Base-by-base conservation (phyloP, 2,888 invertebrate species). In the Mantis religiosa region DNA sequence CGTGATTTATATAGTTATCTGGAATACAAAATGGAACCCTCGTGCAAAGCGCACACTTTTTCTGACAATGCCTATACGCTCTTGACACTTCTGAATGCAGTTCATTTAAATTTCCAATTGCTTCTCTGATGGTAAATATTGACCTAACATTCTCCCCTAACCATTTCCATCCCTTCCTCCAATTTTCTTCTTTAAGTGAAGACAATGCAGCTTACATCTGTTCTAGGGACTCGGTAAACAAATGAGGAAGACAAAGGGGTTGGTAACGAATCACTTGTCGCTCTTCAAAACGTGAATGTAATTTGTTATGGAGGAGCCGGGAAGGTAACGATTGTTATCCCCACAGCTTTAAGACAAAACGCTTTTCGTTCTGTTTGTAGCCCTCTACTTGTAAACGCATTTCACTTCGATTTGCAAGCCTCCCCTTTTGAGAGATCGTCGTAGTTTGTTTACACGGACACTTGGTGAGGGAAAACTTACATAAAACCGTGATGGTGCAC, bases 41-140 rank as follows among this genome's bases (percentile, higher is more conserved):
- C 0, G 12, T 41, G 41, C 41, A 41, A 41, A 12, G 41, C 41
- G 2, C 12, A 41, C 41, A 12, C 41, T 12, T 12, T 41, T 41
- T 41, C 12, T 41, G 41, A 41, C 12, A 41, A 41, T 1, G 41
- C 41, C 41, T 41, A 41, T 41, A 41, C 7, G 34, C 41, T 41
- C 41, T 20, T 20, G 54, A 15, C 54, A 71, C 82, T 87, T 85
- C 82, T 87, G 87, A 87, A 87, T 82, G 87, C 87, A 87, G 82
- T 87, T 87, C 54, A 82, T 87, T 34, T 82, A 87, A 27, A 82
- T 41, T 87, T 34, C 87, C 87, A 87, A 87, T 87, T 87, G 87
- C 87, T 87, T 87, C 82, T 82, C 87, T 82, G 87, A 87, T 12
- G 30, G 87, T 82, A 87, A 87, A 87, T 87, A 87, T 87, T 87